Percentiles rank a stretch among this genome's conserved stretches.
These are phyloP conservation scores for Phoebastria nigripes DNA, from an alignment of 2,797 vertebrate species.

Conservation along the genomic window DNA sequence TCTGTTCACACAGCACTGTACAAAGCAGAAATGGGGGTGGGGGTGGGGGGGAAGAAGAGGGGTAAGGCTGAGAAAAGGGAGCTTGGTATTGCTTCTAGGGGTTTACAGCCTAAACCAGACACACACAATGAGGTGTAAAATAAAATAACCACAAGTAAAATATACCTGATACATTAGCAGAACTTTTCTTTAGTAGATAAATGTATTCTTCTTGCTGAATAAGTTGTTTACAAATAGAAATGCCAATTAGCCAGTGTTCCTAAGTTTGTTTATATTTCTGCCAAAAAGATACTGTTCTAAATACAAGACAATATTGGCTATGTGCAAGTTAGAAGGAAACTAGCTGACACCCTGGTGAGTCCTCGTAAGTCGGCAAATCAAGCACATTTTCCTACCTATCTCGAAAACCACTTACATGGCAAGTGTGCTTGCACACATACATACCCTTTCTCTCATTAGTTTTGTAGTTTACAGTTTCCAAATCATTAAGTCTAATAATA, in stretches of 20 bases:
- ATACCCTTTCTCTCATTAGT: not conserved
- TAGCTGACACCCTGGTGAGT: not conserved
- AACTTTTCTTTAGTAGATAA: constrained; percentile 6
- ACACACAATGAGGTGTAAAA: not conserved
- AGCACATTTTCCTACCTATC: not conserved
- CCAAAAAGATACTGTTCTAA: not conserved
- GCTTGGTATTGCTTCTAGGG: not conserved
- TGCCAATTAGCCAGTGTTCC: not conserved
- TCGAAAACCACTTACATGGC: not conserved
- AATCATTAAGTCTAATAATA: not conserved
- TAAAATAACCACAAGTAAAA: not conserved
- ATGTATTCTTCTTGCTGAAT: not conserved
- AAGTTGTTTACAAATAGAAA: constrained; percentile 4
- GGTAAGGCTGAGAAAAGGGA: not conserved
- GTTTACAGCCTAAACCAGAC: not conserved
- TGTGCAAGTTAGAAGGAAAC: not conserved
- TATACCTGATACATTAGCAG: not conserved
- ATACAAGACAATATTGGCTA: not conserved
- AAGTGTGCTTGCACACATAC: not conserved
- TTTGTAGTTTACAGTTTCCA: not conserved
- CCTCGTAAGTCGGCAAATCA: not conserved
- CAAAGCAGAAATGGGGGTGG: not conserved
- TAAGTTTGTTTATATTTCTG: not conserved
- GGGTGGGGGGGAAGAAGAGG: fast-evolving
- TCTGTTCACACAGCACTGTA: not conserved